These are phyloP conservation scores for Centropus bengalensis DNA, from an alignment of 2,113 vertebrate species.

Conservation along the genomic window DNA sequence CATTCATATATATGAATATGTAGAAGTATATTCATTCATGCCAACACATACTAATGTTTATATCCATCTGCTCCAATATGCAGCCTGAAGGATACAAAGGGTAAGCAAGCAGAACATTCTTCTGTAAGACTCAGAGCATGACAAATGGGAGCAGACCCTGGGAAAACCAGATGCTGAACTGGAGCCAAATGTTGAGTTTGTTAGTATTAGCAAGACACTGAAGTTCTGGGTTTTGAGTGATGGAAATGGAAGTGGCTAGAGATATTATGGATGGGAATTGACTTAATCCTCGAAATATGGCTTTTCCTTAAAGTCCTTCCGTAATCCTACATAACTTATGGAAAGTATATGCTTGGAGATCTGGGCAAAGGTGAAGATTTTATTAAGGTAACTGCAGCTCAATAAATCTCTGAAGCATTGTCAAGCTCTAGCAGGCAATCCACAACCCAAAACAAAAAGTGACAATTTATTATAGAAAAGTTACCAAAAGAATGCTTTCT, in stretches of 20 bases:
- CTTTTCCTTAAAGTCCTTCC: not conserved
- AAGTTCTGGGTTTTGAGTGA: not conserved
- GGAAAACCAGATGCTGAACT: not conserved
- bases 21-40: not conserved
- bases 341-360: not conserved
- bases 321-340: not conserved
- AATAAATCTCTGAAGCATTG: constrained; percentile 7
- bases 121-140: not conserved
- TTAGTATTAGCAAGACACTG: not conserved
- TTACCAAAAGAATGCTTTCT: not conserved
- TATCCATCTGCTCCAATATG: not conserved
- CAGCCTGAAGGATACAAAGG: not conserved
- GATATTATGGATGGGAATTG: not conserved
- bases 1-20: not conserved
- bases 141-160: not conserved
- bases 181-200: not conserved
- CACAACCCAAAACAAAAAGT: not conserved
- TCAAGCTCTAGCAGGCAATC: not conserved
- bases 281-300: not conserved
- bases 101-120: not conserved
- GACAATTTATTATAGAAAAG: not conserved
- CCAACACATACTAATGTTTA: not conserved
- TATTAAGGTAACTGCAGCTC: not conserved
- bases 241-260: not conserved
- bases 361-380: constrained; percentile 31